These are phyloP conservation scores for Chascanopsetta lugubris DNA, from an alignment of 2,113 vertebrate genomes.

Conservation along the genomic window DNA sequence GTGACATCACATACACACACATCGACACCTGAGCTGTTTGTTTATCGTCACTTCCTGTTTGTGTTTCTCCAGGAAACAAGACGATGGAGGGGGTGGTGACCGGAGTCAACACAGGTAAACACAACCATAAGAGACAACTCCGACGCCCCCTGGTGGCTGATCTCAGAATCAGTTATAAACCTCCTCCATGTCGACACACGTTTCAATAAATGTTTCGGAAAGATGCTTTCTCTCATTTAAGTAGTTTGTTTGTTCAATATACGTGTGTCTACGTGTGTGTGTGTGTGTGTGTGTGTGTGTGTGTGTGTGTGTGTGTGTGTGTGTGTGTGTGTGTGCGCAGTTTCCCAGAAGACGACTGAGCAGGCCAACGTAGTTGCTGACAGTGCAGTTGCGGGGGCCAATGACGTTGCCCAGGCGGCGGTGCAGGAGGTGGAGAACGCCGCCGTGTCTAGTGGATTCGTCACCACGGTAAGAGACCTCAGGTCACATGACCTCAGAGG, in stretches of 20 bases:
- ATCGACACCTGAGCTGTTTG: too few relatives aligned
- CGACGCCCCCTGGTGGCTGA: too few relatives aligned
- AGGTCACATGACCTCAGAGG: neutral
- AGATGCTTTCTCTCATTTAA: too few relatives aligned
- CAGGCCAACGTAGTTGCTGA: conserved; percentile 89
- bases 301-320: too few relatives aligned
- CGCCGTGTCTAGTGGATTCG: conserved; percentile 81
- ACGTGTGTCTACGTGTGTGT: too few relatives aligned
- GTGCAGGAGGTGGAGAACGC: conserved; percentile 89
- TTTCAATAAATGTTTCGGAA: neutral
- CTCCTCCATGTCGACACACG: too few relatives aligned
- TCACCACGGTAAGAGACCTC: conserved; percentile 81
- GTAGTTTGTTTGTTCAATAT: too few relatives aligned
- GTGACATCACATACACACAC: neutral
- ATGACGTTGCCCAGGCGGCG: conserved; percentile 86
- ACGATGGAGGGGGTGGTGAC: conserved; percentile 93
- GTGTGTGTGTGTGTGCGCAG: conserved; percentile 65
- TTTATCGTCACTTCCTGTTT: neutral
- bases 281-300: too few relatives aligned
- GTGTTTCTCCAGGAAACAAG: conserved; percentile 84
- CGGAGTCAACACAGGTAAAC: conserved; percentile 89
- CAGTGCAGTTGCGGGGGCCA: conserved; percentile 85
- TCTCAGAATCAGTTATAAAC: too few relatives aligned
- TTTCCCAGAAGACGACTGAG: conserved; percentile 91
- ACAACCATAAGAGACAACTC: too few relatives aligned